These are phyloP conservation scores for Ursus arctos DNA, from an alignment of 2,113 vertebrate genomes.

Conservation along the genomic window DNA sequence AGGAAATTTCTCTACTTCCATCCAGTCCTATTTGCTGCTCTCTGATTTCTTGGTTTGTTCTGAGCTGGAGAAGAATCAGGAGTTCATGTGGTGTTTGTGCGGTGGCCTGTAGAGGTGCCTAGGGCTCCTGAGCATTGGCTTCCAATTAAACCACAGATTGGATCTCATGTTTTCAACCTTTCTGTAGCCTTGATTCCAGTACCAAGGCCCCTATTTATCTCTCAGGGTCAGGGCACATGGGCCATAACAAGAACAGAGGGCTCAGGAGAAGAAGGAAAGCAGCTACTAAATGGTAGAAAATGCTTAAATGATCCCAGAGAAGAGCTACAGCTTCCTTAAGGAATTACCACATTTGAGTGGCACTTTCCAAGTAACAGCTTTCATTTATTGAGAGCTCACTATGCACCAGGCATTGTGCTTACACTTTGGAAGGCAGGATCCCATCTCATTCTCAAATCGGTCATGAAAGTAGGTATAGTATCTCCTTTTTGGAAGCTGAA, in stretches of 20 bases:
- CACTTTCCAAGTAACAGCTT: neutral
- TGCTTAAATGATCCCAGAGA: neutral
- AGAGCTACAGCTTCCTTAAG: neutral
- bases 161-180: neutral
- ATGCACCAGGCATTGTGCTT: neutral
- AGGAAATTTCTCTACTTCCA: neutral
- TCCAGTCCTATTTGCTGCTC: neutral
- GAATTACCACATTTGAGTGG: neutral
- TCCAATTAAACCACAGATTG: neutral
- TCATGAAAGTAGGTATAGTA: neutral
- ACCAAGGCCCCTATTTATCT: neutral
- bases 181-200: neutral
- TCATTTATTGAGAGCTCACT: neutral
- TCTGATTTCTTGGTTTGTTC: neutral
- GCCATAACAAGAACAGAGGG: neutral
- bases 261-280: neutral
- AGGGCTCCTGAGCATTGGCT: neutral
- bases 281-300: neutral
- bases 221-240: neutral
- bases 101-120: too few relatives aligned
- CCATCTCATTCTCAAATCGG: neutral
- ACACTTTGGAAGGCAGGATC: neutral
- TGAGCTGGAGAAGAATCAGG: neutral
- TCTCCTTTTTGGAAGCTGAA: neutral
- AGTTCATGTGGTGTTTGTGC: neutral